phyloP scores from a whole-genome alignment of 2,113 vertebrate genomes.

The Pedionomus torquatus region DNA sequence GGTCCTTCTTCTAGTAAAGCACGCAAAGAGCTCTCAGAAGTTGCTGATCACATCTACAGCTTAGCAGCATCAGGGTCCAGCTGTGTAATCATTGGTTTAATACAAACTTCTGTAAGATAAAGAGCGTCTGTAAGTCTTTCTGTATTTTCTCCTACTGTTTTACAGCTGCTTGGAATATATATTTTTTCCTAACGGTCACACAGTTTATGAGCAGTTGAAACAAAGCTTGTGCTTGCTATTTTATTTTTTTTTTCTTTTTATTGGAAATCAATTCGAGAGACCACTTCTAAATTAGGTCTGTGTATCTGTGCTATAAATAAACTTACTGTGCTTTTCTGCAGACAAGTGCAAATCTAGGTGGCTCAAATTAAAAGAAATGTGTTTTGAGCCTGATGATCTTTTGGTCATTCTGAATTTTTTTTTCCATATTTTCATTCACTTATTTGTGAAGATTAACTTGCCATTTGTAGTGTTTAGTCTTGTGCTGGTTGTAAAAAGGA shows the following conservation, averaged over 20 bases:
- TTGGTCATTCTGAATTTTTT: background rate
- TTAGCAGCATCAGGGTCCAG: background rate
- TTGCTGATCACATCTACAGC: background rate
- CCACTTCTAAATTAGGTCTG: conserved; percentile 43
- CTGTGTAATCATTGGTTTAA: background rate
- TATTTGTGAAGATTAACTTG: background rate
- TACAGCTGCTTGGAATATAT: background rate
- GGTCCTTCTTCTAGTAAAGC: background rate
- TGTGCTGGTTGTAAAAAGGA: background rate
- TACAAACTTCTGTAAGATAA: background rate
- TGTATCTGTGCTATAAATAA: conserved; percentile 37
- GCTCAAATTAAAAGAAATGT: background rate
- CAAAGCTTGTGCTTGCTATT: background rate
- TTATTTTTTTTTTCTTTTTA: conserved; percentile 12
- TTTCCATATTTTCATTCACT: background rate
- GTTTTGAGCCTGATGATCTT: background rate
- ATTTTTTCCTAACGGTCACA: background rate
- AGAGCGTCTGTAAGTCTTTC: background rate
- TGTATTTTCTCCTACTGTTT: background rate
- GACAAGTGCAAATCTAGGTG: background rate
- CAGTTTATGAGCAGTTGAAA: background rate
- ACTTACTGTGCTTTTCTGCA: background rate
- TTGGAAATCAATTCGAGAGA: conserved; percentile 56
- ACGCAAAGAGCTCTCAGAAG: background rate
- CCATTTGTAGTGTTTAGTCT: background rate